Evolutionary conservation across 2,888 invertebrate genomes (phyloP).

Genomic region (Neuroscelio doddi): DNA sequence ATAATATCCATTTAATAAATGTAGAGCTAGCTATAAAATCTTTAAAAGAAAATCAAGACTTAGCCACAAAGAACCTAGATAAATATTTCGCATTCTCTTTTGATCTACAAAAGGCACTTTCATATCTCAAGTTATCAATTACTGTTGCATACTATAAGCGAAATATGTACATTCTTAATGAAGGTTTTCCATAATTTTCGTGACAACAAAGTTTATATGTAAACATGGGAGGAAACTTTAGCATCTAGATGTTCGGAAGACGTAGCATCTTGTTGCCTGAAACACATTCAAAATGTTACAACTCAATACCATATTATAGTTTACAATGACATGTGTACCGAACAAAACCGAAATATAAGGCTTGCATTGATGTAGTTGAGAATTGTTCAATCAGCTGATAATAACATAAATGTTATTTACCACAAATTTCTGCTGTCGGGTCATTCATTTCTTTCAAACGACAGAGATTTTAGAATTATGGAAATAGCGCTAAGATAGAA

Average conservation of each 20-base stretch:
- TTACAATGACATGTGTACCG: slow-evolving; percentile 14
- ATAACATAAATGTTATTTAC: not conserved
- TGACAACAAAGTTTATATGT: slow-evolving; percentile 46
- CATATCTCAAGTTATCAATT: too few species aligned
- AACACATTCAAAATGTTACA: not conserved
- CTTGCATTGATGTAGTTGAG: slow-evolving; percentile 15
- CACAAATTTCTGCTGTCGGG: slow-evolving; percentile 26
- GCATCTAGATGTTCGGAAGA: slow-evolving; percentile 55
- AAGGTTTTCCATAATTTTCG: too few species aligned
- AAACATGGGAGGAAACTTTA: slow-evolving; percentile 56
- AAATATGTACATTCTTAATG: too few species aligned
- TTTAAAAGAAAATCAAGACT: too few species aligned
- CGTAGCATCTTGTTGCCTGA: slow-evolving; percentile 36
- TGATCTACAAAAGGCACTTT: too few species aligned
- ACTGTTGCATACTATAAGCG: too few species aligned
- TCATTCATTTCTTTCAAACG: slow-evolving; percentile 2
- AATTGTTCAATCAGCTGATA: slow-evolving; percentile 2
- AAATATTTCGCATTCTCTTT: too few species aligned
- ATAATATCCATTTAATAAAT: too few species aligned
- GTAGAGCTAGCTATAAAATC: too few species aligned
- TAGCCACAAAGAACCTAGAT: too few species aligned
- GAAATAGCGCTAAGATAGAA: not conserved
- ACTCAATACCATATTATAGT: slow-evolving; percentile 25
- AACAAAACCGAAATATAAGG: not conserved
- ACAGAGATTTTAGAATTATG: slow-evolving; percentile 1